Base-by-base conservation (phyloP, 2,888 invertebrate genomes). In the Lepeophtheirus nordmannii region DNA sequence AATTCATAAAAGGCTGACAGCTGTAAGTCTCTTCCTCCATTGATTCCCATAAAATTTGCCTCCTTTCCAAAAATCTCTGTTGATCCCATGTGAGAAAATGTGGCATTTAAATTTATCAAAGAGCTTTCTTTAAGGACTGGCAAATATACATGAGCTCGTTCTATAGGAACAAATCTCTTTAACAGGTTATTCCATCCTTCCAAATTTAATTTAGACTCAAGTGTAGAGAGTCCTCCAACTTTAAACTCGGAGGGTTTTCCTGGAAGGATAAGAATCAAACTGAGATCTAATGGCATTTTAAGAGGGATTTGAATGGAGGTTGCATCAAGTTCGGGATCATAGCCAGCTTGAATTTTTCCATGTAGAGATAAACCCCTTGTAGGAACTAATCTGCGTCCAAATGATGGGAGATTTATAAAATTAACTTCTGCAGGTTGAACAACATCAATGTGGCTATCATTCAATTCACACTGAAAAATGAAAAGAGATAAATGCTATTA, bases 371-470 rank as follows among this genome's bases (percentile, higher is more conserved):
- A 86, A 0, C 89, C 88, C 0, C 89, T 89, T 5, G 90, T 85
- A 0, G 88, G 88, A 1, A 90, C 83, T 8, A 90, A 77, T 61
- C 89, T 68, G 20, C 72, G 39, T 87, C 80, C 74, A 17, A 30
- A 17, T 17, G 62, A 30, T 11, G 67, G 67, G 10, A 67, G 23
- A 20, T 67, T 61, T 62, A 61, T 67, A 41, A 67, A 67, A 30
- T 61, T 56, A 39, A 62, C 23, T 23, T 22, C 67, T 87, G 87
- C 30, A 87, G 81, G 1, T 87, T 83, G 10, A 84, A 85, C 0
- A 86, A 89, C 57, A 85, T 83, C 0, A 87, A 87, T 39, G 87
- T 87, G 75, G 88, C 89, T 75, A 87, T 88, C 80, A 88, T 82
- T 70, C 69, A 3, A 65, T 65, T 23, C 69, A 68, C 10, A 70